phyloP scores from a whole-genome alignment of 2,888 invertebrate species.

The Tetragonula carbonaria region DNA sequence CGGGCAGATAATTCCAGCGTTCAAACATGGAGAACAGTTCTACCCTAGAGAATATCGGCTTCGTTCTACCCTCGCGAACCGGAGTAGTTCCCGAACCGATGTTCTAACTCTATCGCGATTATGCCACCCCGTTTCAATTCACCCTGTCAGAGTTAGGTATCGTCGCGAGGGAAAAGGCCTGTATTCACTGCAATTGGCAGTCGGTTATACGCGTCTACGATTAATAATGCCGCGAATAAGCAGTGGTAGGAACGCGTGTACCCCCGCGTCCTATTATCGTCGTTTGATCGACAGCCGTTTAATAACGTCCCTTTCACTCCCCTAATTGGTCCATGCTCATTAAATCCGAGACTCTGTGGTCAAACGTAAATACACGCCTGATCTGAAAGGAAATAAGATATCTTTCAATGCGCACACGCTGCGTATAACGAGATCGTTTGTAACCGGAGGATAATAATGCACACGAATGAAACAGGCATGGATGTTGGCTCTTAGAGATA shows the following conservation, averaged over 20 bases:
- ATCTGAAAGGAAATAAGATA: neutral
- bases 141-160: neutral
- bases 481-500: too few species aligned
- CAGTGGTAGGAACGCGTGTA: neutral
- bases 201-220: conserved; percentile 8
- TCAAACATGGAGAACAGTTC: neutral
- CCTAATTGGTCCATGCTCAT: conserved; percentile 17
- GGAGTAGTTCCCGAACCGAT: neutral
- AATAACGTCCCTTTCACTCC: conserved; percentile 22
- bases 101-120: neutral
- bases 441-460: too few species aligned
- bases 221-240: conserved; percentile 18
- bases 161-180: neutral
- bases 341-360: neutral
- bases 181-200: conserved; percentile 47
- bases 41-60: too few species aligned
- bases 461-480: too few species aligned
- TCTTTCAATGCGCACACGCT: neutral
- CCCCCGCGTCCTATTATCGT: conserved; percentile 25
- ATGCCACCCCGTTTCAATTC: neutral
- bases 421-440: too few species aligned
- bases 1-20: too few species aligned
- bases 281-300: conserved; percentile 28
- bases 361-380: neutral
- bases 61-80: too few species aligned